A percentile compares a stretch with the other conserved stretches of the same genome.
Conservation (phyloP, 2,797 vertebrate species). For the Poeciliopsis paucimaculata region DNA sequence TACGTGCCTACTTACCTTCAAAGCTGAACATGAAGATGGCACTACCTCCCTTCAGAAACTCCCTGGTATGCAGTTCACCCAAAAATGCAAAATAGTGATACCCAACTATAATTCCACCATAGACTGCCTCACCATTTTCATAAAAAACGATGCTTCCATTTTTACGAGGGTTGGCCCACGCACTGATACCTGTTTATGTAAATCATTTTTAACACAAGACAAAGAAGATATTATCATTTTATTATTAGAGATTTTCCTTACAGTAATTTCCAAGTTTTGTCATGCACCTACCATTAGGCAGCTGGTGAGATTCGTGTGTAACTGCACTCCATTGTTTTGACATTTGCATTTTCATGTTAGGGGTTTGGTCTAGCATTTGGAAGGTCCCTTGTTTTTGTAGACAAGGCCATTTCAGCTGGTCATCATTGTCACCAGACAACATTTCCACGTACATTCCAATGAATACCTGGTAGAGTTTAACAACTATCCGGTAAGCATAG, state of each 20-base stretch:
- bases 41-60: constrained; percentile 54
- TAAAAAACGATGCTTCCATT: not conserved
- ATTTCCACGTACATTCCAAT: constrained; percentile 75
- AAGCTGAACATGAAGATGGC: constrained; percentile 44
- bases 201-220: not conserved
- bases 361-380: constrained; percentile 84
- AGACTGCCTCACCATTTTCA: constrained; percentile 28
- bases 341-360: constrained; percentile 73
- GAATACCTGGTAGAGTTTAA: fast-evolving
- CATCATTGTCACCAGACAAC: constrained; percentile 83
- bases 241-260: not conserved
- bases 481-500: constrained; percentile 81
- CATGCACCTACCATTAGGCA: not conserved
- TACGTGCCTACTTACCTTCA: constrained; percentile 35
- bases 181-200: not conserved
- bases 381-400: constrained; percentile 83
- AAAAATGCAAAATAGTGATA: fast-evolving
- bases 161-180: constrained; percentile 41
- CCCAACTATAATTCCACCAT: not conserved
- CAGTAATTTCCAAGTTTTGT: not conserved
- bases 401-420: constrained; percentile 84
- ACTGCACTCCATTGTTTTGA: constrained; percentile 41
- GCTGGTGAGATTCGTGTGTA: not conserved
- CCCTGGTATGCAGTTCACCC: constrained; percentile 6
- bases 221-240: not conserved